phyloP scores from a whole-genome alignment of 1,140 invertebrate species.

The Brachionus rotundiformis region DNA sequence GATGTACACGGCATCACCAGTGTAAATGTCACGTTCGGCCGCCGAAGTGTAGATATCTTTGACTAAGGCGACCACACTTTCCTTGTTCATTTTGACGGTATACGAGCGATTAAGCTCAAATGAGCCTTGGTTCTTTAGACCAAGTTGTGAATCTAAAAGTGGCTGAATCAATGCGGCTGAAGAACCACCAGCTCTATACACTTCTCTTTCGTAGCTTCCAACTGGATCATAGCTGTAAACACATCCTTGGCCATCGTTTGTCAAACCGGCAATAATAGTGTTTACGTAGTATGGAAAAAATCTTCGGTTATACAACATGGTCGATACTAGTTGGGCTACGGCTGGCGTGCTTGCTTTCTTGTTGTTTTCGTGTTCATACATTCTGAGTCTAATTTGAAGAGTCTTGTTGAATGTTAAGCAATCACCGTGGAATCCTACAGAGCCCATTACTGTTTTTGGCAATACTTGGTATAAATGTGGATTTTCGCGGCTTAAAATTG shows the following conservation, averaged over 20 bases:
- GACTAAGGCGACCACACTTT: constrained; percentile 78
- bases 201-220: constrained; percentile 81
- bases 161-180: constrained; percentile 67
- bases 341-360: constrained; percentile 88
- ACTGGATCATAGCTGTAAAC: constrained; percentile 96
- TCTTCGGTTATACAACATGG: constrained; percentile 89
- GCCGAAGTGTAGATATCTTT: constrained; percentile 96
- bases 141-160: constrained; percentile 68
- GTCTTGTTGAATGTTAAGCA: constrained; percentile 70
- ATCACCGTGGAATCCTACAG: constrained; percentile 50
- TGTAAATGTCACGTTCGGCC: constrained; percentile 93
- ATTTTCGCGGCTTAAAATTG: constrained; percentile 82
- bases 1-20: constrained; percentile 85
- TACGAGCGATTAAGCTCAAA: constrained; percentile 57
- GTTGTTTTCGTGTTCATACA: constrained; percentile 92
- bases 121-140: constrained; percentile 76
- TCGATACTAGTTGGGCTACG: constrained; percentile 89
- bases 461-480: constrained; percentile 67
- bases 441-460: constrained; percentile 53
- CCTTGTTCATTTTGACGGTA: constrained; percentile 64
- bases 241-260: constrained; percentile 76
- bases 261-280: constrained; percentile 84
- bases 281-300: constrained; percentile 98
- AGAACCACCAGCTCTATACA: constrained; percentile 79
- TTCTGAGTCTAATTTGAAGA: constrained; percentile 59